Conservation (phyloP, 2,888 invertebrate species). For the Trilocha varians region DNA sequence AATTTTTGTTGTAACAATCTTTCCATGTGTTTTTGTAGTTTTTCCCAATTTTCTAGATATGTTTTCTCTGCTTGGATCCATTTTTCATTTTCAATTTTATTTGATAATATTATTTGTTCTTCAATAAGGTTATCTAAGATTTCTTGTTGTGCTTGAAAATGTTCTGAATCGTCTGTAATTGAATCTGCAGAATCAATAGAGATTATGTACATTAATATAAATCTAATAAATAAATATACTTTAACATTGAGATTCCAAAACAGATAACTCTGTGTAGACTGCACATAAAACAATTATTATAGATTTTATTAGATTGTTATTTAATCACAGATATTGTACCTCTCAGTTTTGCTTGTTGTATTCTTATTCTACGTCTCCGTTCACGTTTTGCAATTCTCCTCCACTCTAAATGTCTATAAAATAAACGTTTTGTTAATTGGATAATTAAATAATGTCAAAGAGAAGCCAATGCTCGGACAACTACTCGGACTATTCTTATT, state of each 20-base stretch:
- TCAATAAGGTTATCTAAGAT: not conserved
- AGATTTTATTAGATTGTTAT: no score
- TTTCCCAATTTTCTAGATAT: constrained; percentile 76
- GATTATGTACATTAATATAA: constrained; percentile 1
- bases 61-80: constrained; percentile 80
- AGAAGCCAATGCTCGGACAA: no score
- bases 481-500: no score
- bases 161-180: not conserved
- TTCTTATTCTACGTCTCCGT: constrained; percentile 79
- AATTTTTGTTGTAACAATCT: constrained; percentile 70
- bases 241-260: not conserved
- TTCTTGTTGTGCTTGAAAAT: not conserved
- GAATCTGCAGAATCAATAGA: constrained; percentile 9
- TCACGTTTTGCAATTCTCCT: constrained; percentile 81
- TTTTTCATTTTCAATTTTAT: constrained; percentile 64
- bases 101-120: constrained; percentile 9
- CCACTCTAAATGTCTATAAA: constrained; percentile 78
- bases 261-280: no score
- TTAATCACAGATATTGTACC: constrained; percentile 36
- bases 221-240: not conserved
- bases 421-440: no score
- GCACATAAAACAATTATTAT: no score
- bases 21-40: constrained; percentile 72
- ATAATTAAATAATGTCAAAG: no score
- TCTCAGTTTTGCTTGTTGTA: constrained; percentile 70